A percentile compares a stretch with the other conserved stretches of the same genome.
Evolutionary conservation across 37 sponge, comb jelly and placozoan species (phyloP).

Genomic region (Cladorhizidae sp.): DNA sequence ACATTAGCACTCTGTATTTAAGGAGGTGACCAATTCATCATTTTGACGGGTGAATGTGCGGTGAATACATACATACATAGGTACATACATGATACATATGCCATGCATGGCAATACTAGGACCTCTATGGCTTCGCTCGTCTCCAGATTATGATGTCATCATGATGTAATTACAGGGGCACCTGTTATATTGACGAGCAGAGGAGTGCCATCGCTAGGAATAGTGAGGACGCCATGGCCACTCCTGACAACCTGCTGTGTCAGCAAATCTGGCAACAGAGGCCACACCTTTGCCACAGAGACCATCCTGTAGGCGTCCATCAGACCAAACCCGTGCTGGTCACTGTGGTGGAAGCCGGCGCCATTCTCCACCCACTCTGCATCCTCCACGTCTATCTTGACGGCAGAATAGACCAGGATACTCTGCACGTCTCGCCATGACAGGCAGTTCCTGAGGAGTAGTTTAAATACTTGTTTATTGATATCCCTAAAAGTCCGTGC

Average conservation of each 20-base stretch:
- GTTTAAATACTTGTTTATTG: too few relatives aligned
- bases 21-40: too few relatives aligned
- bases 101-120: too few relatives aligned
- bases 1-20: too few relatives aligned
- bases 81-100: too few relatives aligned
- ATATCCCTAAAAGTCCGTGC: too few relatives aligned
- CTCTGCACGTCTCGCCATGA: slow-evolving; percentile 89
- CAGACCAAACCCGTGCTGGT: slow-evolving; percentile 81
- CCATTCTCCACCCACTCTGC: slow-evolving; percentile 70
- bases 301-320: slow-evolving; percentile 64
- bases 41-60: too few relatives aligned
- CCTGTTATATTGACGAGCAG: not conserved
- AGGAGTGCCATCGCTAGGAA: slow-evolving; percentile 6
- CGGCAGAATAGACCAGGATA: slow-evolving; percentile 68
- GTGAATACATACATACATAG: too few relatives aligned
- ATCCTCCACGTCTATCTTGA: slow-evolving; percentile 34
- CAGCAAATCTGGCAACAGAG: slow-evolving; percentile 21
- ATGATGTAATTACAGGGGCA: too few relatives aligned
- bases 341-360: slow-evolving; percentile 67
- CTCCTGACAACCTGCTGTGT: not conserved
- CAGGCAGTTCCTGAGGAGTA: slow-evolving; percentile 62
- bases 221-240: not conserved
- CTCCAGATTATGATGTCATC: too few relatives aligned
- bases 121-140: too few relatives aligned
- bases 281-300: slow-evolving; percentile 53